Base-by-base conservation (phyloP, 2,113 vertebrate genomes). In the Lepisosteus oculatus region DNA sequence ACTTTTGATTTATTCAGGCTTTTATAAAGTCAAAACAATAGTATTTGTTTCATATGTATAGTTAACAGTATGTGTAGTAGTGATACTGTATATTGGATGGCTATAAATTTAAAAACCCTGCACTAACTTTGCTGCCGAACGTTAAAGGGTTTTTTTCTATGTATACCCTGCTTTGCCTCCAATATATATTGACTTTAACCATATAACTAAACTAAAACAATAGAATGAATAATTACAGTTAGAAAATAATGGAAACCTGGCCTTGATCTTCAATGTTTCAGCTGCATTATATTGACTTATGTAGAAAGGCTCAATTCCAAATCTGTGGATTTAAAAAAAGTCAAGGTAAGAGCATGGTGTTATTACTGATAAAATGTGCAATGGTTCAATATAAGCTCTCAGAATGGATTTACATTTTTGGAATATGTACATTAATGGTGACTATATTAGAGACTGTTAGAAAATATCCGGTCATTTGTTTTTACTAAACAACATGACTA, bases 1-100 rank as follows among this genome's bases (percentile, higher is more conserved):
- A 83, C 80, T 88, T 29, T 90, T 87, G 73, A 90, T 90, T 81
- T 77, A 73, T 88, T 83, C 79, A 75, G 80, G 82, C 77, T 90
- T 91, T 88, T 89, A 87, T 88, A 89, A 86, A 88, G 87, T 85
- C 82, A 81, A 80, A 88, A 77, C 65, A 67, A 67, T 81, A 79
- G 74, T 70, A 41, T 65, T 72, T 75, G 74, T 72, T 75, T 73
- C 64, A 72, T 76, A 67, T 84, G 78, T 82, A 74, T 77, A 83
- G 75, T 55, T 77, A 87, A 85, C 78, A 76, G 73, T 83, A 71
- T 81, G 68, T 81, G 74, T 83, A 72, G 81, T 85, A 85, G 81
- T 78, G 73, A 81, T 83, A 80, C 82, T 86, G 77, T 87, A 82
- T 90, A 85, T 87, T 77, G 83, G 84, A 83, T 73, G 85, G 76